These are phyloP conservation scores for Exocentrus adspersus DNA, from an alignment of 2,888 invertebrate genomes.

Conservation along the genomic window DNA sequence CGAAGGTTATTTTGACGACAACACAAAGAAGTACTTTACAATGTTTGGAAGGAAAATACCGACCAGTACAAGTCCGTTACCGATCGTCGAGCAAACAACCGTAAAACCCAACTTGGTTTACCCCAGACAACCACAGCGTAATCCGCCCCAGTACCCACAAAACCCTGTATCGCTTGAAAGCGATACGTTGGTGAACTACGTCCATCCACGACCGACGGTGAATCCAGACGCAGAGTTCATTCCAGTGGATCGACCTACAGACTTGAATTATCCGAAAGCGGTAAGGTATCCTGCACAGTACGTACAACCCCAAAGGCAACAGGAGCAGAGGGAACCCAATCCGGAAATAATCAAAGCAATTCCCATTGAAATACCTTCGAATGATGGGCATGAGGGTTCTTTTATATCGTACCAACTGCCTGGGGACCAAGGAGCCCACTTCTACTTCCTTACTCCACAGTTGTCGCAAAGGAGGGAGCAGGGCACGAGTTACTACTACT, in stretches of 20 bases:
- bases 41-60: conserved; percentile 77
- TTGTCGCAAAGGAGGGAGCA: conserved; percentile 62
- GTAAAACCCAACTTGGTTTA: conserved; percentile 22
- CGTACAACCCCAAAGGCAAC: conserved; percentile 30
- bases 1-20: conserved; percentile 76
- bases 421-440: conserved; percentile 80
- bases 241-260: conserved; percentile 43
- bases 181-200: conserved; percentile 78
- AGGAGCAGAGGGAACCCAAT: conserved; percentile 45
- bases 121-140: conserved; percentile 43
- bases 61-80: conserved; percentile 62
- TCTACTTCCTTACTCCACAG: conserved; percentile 81
- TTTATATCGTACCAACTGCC: conserved; percentile 79
- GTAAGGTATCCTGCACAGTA: conserved; percentile 41
- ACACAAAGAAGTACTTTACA: conserved; percentile 79
- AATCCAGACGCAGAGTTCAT: conserved; percentile 75
- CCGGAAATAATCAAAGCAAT: conserved; percentile 57
- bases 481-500: conserved; percentile 56
- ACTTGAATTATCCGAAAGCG: conserved; percentile 47
- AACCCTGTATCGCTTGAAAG: conserved; percentile 67
- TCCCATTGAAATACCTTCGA: conserved; percentile 43
- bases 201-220: conserved; percentile 72
- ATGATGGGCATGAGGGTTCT: conserved; percentile 59
- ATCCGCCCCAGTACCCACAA: conserved; percentile 26
- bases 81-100: conserved; percentile 32